Evolutionary conservation across 2,113 vertebrate species (phyloP).

Genomic region (Oryzias celebensis): DNA sequence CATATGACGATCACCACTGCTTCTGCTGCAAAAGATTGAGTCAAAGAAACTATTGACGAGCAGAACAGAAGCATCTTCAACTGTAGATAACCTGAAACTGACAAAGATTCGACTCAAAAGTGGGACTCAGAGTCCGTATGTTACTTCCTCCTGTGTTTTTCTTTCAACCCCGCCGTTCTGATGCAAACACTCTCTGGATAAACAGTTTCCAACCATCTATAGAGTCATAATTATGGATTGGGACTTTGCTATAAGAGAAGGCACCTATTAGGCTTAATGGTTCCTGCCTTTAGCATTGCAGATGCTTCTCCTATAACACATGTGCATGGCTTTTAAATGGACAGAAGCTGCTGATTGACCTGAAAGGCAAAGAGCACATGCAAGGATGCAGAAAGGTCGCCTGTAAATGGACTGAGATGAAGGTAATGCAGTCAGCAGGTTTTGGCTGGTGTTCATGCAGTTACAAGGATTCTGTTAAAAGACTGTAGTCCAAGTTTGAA

Average conservation of each 20-base stretch:
- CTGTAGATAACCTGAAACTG: constrained; percentile 31
- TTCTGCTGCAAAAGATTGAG: constrained; percentile 31
- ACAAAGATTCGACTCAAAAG: constrained; percentile 5
- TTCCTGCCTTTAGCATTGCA: constrained; percentile 46
- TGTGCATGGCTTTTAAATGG: constrained; percentile 31
- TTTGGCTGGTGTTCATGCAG: constrained; percentile 27
- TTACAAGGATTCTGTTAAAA: constrained; percentile 6
- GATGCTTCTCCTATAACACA: constrained; percentile 38
- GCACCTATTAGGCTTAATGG: constrained; percentile 59
- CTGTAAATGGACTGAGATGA: constrained; percentile 26
- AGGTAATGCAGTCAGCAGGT: constrained; percentile 46
- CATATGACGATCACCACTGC: constrained; percentile 71
- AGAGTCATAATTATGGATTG: constrained; percentile 51
- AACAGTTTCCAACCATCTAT: constrained; percentile 35
- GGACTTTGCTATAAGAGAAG: constrained; percentile 38
- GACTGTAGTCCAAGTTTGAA: constrained; percentile 6
- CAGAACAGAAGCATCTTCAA: constrained; percentile 17
- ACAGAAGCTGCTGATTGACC: constrained; percentile 49
- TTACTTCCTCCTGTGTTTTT: constrained; percentile 7
- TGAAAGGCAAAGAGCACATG: constrained; percentile 18
- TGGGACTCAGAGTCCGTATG: constrained; percentile 4
- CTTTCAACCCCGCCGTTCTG: constrained; percentile 8
- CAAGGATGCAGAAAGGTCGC: constrained; percentile 16
- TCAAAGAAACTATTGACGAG: constrained; percentile 70
- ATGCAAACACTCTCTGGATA: constrained; percentile 38